Evolutionary conservation across 2,797 vertebrate species (phyloP), one percentile per base, ranked within the genome.

Genomic region (Heteromormyrus szaboi): DNA sequence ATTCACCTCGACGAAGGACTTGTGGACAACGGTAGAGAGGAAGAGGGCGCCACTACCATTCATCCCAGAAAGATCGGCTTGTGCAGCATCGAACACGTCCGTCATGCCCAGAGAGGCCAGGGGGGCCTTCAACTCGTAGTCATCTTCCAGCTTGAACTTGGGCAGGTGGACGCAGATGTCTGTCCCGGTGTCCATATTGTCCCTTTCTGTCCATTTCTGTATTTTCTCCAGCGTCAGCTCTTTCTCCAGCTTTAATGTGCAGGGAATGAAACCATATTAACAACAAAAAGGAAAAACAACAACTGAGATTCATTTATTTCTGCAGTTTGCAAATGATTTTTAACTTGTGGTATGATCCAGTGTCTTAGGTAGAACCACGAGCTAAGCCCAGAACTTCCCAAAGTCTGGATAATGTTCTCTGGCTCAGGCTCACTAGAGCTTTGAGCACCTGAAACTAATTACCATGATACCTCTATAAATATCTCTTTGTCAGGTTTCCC

Each of bases 1-100:
- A 0, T 98, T 99, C 91, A 99, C 97, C 89, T 99, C 98, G 59
- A 98, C 96, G 33, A 98, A 98, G 87, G 97, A 95, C 92, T 99
- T 98, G 94, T 99, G 98, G 53, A 96, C 93, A 89, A 98, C 94
- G 2, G 96, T 93, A 0, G 99, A 99, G 89, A 99, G 91, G 88
- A 93, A 97, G 68, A 99, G 96, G 50, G 96, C 94, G 0, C 56
- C 88, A 12, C 93, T 51, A 41, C 92, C 94, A 37, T 96, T 98
- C 94, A 99, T 99, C 53, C 97, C 97, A 0, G 97, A 97, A 90
- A 99, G 94, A 92, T 99, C 95, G 0, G 98, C 97, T 81, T 91
- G 94, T 1, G 59, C n/a, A 0, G 76, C 33, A 0, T 91, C 91
- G 92, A 99, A 99, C 41, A 98, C 92, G 33, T 99, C 94, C 0